Evolutionary conservation across 2,797 vertebrate species (phyloP).

Genomic region (Uromys caudimaculatus): DNA sequence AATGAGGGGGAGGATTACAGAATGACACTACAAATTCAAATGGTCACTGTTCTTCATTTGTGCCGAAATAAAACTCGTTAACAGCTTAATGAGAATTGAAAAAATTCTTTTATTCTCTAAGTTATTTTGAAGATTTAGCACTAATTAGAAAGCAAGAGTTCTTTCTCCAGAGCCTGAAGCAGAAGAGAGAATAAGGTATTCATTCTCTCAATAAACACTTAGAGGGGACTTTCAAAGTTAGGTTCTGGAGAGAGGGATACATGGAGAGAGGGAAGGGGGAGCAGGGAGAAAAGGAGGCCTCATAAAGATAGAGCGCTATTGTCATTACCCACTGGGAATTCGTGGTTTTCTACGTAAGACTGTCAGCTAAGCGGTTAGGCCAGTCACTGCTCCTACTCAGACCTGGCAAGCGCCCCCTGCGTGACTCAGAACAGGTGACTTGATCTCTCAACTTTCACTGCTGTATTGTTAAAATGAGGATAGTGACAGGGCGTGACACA

Average conservation of each 20-base stretch:
- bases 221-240: background rate
- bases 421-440: background rate
- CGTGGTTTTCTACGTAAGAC: background rate
- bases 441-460: background rate
- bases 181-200: background rate
- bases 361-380: background rate
- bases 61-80: conserved; percentile 55
- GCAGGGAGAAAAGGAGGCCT: background rate
- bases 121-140: conserved; percentile 58
- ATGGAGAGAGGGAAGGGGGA: too few species aligned
- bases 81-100: conserved; percentile 55
- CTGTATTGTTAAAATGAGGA: background rate
- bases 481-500: background rate
- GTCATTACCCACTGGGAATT: background rate
- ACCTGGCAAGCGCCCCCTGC: background rate
- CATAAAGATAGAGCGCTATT: background rate
- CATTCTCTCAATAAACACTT: background rate
- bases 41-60: conserved; percentile 25
- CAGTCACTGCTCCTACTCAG: background rate
- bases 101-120: background rate
- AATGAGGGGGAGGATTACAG: conserved; percentile 1
- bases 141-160: conserved; percentile 57
- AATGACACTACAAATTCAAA: background rate
- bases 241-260: background rate
- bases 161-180: background rate